Conservation (phyloP, 2,113 vertebrate species). For the Pseudonaja textilis region DNA sequence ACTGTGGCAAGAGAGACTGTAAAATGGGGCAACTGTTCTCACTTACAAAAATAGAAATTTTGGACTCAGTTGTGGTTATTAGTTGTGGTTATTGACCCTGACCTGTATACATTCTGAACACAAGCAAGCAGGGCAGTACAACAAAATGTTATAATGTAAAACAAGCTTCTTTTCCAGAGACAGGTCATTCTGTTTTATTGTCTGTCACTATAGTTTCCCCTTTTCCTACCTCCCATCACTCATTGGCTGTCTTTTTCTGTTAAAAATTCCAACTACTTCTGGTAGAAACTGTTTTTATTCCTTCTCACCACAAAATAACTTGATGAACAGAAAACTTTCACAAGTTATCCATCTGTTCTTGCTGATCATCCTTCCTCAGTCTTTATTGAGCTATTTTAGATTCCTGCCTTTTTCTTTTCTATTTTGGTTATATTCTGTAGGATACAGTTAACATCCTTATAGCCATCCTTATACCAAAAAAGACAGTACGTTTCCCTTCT, state of each 20-base stretch:
- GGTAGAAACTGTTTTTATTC: not conserved
- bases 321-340: not conserved
- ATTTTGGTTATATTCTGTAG: not conserved
- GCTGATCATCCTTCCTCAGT: not conserved
- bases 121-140: not conserved
- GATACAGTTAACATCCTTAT: not conserved
- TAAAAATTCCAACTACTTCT: not conserved
- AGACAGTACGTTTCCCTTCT: not conserved
- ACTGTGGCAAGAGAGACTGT: not conserved
- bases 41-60: not conserved
- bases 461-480: not conserved
- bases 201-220: no score
- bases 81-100: not conserved
- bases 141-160: not conserved
- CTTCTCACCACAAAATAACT: not conserved
- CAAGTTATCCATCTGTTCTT: not conserved
- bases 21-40: not conserved
- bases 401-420: not conserved
- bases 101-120: not conserved
- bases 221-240: no score
- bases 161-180: not conserved
- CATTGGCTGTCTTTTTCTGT: not conserved
- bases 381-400: not conserved
- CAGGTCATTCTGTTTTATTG: not conserved
- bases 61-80: not conserved